Conservation (phyloP, 2,888 invertebrate species). For the Epinotia demarniana region DNA sequence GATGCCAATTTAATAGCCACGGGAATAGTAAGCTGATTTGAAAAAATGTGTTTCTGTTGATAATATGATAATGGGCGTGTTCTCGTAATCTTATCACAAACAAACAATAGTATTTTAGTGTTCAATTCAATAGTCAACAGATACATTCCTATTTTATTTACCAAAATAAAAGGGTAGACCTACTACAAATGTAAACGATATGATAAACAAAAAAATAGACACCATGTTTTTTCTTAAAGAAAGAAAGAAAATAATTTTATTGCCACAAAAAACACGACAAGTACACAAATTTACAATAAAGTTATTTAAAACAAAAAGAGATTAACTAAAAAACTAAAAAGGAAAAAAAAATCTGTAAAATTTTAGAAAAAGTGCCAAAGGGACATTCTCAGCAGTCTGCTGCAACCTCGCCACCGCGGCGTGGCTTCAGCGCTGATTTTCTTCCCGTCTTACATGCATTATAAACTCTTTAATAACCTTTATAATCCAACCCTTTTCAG, state of each 20-base stretch:
- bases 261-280: too few relatives aligned
- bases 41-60: too few relatives aligned
- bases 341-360: too few relatives aligned
- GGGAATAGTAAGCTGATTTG: background rate
- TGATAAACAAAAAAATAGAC: background rate
- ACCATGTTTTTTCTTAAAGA: background rate
- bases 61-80: background rate
- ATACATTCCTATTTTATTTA: background rate
- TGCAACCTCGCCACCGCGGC: too few relatives aligned
- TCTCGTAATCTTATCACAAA: background rate
- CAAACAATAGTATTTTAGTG: background rate
- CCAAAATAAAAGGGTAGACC: background rate
- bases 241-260: too few relatives aligned
- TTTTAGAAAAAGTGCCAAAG: too few relatives aligned
- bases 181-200: background rate
- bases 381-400: too few relatives aligned
- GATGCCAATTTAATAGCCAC: constrained; percentile 3
- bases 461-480: background rate
- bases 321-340: too few relatives aligned
- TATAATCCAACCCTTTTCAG: constrained; percentile 4
- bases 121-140: background rate
- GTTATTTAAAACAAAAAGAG: too few relatives aligned
- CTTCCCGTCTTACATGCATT: background rate
- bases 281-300: too few relatives aligned
- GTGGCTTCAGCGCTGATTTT: too few relatives aligned